Conservation (phyloP, 2,113 vertebrate species). For the Corythaeola cristata region DNA sequence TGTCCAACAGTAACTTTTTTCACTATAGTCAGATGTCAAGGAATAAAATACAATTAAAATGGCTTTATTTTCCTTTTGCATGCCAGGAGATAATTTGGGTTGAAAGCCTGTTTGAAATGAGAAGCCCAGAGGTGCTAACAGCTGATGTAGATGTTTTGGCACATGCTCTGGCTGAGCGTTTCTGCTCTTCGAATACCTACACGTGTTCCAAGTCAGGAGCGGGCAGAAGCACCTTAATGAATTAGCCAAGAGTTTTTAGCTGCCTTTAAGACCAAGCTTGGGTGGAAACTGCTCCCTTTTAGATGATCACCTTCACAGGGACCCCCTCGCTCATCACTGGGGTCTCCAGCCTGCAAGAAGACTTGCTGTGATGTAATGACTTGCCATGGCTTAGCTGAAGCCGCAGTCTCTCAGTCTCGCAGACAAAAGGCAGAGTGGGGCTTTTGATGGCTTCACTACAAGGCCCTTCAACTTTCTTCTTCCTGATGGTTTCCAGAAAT, state of each 20-base stretch:
- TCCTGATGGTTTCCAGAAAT: background rate
- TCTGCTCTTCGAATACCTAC: background rate
- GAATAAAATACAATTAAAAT: background rate
- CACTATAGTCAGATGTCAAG: background rate
- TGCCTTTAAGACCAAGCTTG: background rate
- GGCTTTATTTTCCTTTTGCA: background rate
- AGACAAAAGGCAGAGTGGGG: background rate
- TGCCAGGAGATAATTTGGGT: background rate
- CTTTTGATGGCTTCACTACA: background rate
- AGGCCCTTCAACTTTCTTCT: background rate
- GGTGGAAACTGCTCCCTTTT: background rate
- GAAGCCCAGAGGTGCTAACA: background rate
- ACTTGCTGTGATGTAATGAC: background rate
- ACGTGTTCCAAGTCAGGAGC: background rate
- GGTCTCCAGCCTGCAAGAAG: background rate
- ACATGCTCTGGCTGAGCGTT: background rate
- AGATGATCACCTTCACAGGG: background rate
- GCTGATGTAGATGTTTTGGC: background rate
- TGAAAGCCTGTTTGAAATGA: background rate
- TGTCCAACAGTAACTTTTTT: background rate
- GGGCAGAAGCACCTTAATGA: background rate
- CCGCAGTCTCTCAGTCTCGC: fast-evolving
- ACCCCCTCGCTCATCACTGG: background rate
- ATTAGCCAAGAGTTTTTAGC: background rate
- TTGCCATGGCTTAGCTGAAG: background rate